Evolutionary conservation across 1,140 invertebrate species (phyloP), one percentile per base, ranked within the genome.

Genomic region (Polyergus mexicanus): DNA sequence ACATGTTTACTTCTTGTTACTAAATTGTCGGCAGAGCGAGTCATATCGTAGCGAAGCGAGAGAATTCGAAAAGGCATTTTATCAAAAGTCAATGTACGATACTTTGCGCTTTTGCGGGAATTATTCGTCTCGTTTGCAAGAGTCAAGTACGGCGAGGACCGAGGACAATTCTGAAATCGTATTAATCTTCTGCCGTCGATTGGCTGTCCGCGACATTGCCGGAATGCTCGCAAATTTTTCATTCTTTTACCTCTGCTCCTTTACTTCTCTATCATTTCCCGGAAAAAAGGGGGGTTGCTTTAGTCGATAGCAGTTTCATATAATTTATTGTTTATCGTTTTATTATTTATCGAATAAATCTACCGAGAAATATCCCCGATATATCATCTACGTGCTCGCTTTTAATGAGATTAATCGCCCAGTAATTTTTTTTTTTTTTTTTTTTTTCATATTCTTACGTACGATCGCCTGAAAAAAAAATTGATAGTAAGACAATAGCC

Each of bases 121-220:
- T 89, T 84, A 88, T 88, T 89, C 84, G 80, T 84, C 86, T 89
- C 84, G 80, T 84, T 81, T 86, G 54, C 88, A 32, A 58, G 58
- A 65, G 71, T 84, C 58, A 84, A 69, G 51, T 68, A 58, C 54
- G 78, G 63, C 25, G 65, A 51, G 65, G 76, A 74, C 44, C 84
- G 72, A 85, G 71, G 85, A 51, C 47, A 84, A 85, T 91, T 86
- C 84, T 65, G 83, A 72, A 83, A 72, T 88, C 56, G 72, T 84
- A 90, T 90, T 89, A 90, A 90, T 91, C 84, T 90, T 86, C 84
- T 60, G 69, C 74, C 84, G 68, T 58, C 89, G 84, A 90, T 90
- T 89, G 88, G 78, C 75, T 89, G 88, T 90, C 86, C 80, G 77
- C 81, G 88, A 78, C 72, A 86, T 51, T 80, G 63, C 77, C 72